These are phyloP conservation scores for Oncorhynchus mykiss DNA, from an alignment of 2,113 vertebrate genomes.

Conservation along the genomic window DNA sequence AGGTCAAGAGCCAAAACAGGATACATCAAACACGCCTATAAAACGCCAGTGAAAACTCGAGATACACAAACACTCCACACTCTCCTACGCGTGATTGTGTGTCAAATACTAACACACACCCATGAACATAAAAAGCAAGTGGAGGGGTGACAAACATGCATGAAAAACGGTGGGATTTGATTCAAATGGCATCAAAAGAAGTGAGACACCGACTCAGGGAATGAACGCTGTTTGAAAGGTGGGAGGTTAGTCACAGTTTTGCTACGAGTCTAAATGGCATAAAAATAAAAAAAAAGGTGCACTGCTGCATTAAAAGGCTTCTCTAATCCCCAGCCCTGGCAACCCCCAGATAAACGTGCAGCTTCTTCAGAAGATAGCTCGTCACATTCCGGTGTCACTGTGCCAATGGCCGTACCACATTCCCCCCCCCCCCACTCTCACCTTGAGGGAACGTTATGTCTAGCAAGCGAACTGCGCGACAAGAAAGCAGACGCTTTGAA, in stretches of 20 bases:
- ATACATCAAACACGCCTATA: background rate
- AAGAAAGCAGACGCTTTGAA: slow-evolving; percentile 43
- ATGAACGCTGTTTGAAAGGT: background rate
- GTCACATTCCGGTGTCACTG: background rate
- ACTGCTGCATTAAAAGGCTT: slow-evolving; percentile 3
- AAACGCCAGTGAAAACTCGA: background rate
- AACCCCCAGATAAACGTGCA: slow-evolving; percentile 21
- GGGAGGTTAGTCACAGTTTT: slow-evolving; percentile 12
- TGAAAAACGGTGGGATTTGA: background rate
- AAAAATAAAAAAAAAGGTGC: background rate
- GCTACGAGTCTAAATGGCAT: slow-evolving; percentile 9
- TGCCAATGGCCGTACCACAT: background rate
- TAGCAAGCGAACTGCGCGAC: slow-evolving; percentile 23
- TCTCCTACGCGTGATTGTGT: background rate
- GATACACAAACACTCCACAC: background rate
- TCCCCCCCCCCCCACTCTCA: background rate
- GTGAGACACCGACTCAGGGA: background rate
- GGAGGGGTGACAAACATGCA: background rate
- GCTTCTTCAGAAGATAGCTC: background rate
- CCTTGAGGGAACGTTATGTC: background rate
- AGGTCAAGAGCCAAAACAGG: background rate
- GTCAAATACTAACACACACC: background rate
- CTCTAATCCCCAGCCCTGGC: slow-evolving; percentile 13
- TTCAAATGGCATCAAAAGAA: background rate
- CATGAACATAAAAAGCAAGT: background rate